phyloP scores from a whole-genome alignment of 30 jellyfish, hydroid and myxozoan genomes.

The Aurelia aurita complex sp. Pacific region DNA sequence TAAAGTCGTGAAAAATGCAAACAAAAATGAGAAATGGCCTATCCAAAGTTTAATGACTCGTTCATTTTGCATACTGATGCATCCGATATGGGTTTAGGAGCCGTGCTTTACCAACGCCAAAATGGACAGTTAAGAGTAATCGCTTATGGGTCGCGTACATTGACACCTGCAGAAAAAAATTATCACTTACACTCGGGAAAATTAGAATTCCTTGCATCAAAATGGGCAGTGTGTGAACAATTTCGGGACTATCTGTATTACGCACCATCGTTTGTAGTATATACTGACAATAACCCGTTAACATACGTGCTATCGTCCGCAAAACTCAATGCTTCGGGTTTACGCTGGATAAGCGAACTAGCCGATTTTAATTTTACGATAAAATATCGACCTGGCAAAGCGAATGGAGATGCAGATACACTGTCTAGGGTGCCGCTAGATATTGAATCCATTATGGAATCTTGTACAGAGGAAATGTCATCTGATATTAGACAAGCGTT shows the following conservation, averaged over 20 bases:
- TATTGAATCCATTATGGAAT: too few species aligned
- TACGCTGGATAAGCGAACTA: conserved; percentile 38
- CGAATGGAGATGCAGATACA: too few species aligned
- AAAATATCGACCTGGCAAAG: too few species aligned
- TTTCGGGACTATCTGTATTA: conserved; percentile 50
- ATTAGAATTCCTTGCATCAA: conserved; percentile 49
- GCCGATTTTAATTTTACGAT: conserved; percentile 7
- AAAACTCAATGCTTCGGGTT: conserved; percentile 48
- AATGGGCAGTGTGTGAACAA: conserved; percentile 65
- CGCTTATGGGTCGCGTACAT: conserved; percentile 38
- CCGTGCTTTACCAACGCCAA: conserved; percentile 35
- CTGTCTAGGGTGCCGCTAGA: too few species aligned
- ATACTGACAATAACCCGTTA: conserved; percentile 38
- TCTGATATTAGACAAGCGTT: conserved; percentile 23
- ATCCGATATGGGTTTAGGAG: conserved; percentile 38
- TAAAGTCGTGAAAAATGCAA: neutral
- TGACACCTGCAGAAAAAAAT: conserved; percentile 45
- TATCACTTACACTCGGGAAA: conserved; percentile 51
- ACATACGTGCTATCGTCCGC: conserved; percentile 23
- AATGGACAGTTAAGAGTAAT: conserved; percentile 13
- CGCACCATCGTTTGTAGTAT: conserved; percentile 39
- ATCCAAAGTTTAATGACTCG: conserved; percentile 30
- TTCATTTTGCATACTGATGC: conserved; percentile 59
- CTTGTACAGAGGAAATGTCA: neutral
- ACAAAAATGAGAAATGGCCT: conserved; percentile 9